A percentile compares a stretch with the other conserved stretches of the same genome.
These are phyloP conservation scores for Elysia crispata DNA, from an alignment of 2,888 invertebrate species.

Conservation along the genomic window DNA sequence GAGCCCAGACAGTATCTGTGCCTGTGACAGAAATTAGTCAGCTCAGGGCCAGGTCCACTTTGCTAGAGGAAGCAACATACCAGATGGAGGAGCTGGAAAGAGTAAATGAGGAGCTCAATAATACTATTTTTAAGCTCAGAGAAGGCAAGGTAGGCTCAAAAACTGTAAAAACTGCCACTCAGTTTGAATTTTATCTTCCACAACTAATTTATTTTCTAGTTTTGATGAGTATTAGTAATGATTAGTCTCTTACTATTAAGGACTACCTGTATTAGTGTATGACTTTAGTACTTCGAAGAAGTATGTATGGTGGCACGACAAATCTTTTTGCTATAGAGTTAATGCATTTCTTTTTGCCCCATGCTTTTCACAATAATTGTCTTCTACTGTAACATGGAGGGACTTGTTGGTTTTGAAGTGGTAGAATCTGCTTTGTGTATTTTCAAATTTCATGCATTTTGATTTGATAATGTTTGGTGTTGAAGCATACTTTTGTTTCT, in stretches of 20 bases:
- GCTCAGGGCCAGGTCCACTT: slow-evolving; percentile 57
- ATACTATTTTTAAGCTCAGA: slow-evolving; percentile 61
- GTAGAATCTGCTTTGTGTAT: not conserved
- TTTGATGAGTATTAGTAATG: not conserved
- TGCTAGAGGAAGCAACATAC: slow-evolving; percentile 61
- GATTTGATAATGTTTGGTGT: too few species aligned
- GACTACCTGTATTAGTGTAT: too few species aligned
- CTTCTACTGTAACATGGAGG: too few species aligned
- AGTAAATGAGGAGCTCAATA: slow-evolving; percentile 62
- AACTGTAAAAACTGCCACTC: too few species aligned
- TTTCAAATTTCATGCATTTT: not conserved
- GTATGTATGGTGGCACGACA: too few species aligned
- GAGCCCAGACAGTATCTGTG: slow-evolving; percentile 52
- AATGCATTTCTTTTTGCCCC: too few species aligned
- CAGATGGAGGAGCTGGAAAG: slow-evolving; percentile 64
- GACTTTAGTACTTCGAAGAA: too few species aligned
- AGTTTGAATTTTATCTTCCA: not conserved
- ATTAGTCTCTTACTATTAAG: too few species aligned
- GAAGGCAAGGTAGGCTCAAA: slow-evolving; percentile 60
- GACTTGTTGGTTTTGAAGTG: too few species aligned
- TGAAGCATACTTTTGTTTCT: too few species aligned
- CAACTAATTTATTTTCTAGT: not conserved
- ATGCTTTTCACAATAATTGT: too few species aligned
- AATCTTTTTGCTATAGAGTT: too few species aligned
- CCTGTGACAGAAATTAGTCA: slow-evolving; percentile 58